Conservation (phyloP, 2,888 invertebrate genomes). For the Copidosoma aretas region DNA sequence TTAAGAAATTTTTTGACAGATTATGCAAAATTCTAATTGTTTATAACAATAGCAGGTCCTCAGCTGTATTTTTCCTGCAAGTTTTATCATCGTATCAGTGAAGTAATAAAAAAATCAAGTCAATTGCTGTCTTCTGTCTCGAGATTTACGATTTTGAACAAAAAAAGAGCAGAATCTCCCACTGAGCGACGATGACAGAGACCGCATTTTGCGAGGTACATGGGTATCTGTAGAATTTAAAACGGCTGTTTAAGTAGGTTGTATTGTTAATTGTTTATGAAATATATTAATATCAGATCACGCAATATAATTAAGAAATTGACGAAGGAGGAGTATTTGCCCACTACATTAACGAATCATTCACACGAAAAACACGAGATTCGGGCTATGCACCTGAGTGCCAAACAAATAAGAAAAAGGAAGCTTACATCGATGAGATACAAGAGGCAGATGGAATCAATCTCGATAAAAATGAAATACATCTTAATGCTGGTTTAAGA, state of each 20-base stretch:
- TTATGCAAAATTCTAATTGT: too few relatives aligned
- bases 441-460: too few relatives aligned
- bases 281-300: slow-evolving; percentile 53
- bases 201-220: too few relatives aligned
- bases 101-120: too few relatives aligned
- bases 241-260: slow-evolving; percentile 52
- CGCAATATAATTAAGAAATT: slow-evolving; percentile 39
- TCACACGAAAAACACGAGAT: slow-evolving; percentile 34
- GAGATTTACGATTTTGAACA: too few relatives aligned
- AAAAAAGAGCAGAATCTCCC: too few relatives aligned
- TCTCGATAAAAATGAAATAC: slow-evolving; percentile 7
- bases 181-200: too few relatives aligned
- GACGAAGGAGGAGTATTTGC: slow-evolving; percentile 21
- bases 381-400: slow-evolving; percentile 31
- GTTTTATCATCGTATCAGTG: too few relatives aligned
- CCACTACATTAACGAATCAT: slow-evolving; percentile 34
- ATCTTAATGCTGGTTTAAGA: slow-evolving; percentile 24
- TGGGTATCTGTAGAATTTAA: slow-evolving; percentile 31
- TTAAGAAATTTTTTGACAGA: too few relatives aligned
- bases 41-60: too few relatives aligned
- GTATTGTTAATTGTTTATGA: slow-evolving; percentile 51
- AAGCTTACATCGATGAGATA: slow-evolving; percentile 11
- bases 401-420: slow-evolving; percentile 5
- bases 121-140: too few relatives aligned
- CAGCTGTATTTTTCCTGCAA: too few relatives aligned